Base-by-base conservation (phyloP, 2,113 vertebrate genomes). In the Thalassoma bifasciatum region DNA sequence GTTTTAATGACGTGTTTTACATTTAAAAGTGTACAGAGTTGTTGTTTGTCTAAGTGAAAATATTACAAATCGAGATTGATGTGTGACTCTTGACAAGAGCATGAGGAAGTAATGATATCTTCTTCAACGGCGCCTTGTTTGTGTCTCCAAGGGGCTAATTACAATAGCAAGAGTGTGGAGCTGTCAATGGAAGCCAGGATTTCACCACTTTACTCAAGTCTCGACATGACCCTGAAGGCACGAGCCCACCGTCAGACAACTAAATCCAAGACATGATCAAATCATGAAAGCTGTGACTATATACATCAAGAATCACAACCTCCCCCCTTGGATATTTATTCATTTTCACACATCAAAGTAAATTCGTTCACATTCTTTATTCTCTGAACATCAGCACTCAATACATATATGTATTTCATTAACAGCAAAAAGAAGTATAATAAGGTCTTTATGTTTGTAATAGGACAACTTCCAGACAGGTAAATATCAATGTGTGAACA, bases 61-160 rank as follows among this genome's bases (percentile, higher is more conserved):
- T 77, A 66, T 84, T 72, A 49, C 73, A 44, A n/a, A n/a, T 46
- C 51, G 72, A 86, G 89, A 87, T 53, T 60, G 59, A 81, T 79
- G 56, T 19, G 11, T 72, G 77, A 81, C 66, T 87, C 60, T 68
- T 90, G 82, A 79, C 85, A 89, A 52, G 47, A 65, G 69, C 67
- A 62, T 64, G 71, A 81, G 77, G 76, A 86, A 89, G 66, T 81
- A 89, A 89, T 84, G 65, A 88, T 89, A 81, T 91, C 71, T 83
- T 84, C 53, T 80, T 88, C 72, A 51, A 26, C 75, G 58, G 24
- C 10, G 23, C 47, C 70, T 81, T 88, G 77, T 88, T 82, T 86
- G 30, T 40, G 78, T 88, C 93, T 93, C 92, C 19, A 54, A 87
- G 92, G 92, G 79, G 63, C 89, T 92, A 92, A 94, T 94, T 93